These are phyloP conservation scores for Zosterops japonicus DNA, from an alignment of 2,113 vertebrate species.

Conservation along the genomic window DNA sequence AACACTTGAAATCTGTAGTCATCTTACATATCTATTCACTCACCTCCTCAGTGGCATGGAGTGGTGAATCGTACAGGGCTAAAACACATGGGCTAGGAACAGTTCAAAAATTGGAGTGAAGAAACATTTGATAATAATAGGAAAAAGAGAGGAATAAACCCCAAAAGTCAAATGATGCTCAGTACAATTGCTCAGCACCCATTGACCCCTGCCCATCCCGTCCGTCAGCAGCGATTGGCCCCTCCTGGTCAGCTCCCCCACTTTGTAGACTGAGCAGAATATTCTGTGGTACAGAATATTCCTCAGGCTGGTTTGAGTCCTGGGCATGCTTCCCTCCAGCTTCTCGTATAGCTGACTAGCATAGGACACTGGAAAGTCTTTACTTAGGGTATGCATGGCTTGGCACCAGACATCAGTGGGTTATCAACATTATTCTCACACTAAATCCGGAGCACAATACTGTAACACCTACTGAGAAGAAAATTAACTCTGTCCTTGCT, in stretches of 20 bases:
- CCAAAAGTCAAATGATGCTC: not conserved
- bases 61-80: not conserved
- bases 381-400: not conserved
- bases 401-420: rapidly evolving
- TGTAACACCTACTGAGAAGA: not conserved
- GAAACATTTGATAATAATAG: not conserved
- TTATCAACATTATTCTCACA: not conserved
- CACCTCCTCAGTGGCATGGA: not conserved
- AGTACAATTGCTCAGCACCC: not conserved
- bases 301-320: not conserved
- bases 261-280: not conserved
- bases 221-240: not conserved
- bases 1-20: not conserved
- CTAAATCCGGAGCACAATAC: not conserved
- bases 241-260: rapidly evolving
- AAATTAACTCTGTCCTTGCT: not conserved
- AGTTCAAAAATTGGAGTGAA: not conserved
- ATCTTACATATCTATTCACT: not conserved
- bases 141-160: not conserved
- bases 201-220: not conserved
- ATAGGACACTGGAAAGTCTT: not conserved
- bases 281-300: not conserved
- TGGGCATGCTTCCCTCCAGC: not conserved
- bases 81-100: not conserved
- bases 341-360: not conserved